Base-by-base conservation (phyloP, 2,888 invertebrate genomes). In the Chromoteleia sp. region DNA sequence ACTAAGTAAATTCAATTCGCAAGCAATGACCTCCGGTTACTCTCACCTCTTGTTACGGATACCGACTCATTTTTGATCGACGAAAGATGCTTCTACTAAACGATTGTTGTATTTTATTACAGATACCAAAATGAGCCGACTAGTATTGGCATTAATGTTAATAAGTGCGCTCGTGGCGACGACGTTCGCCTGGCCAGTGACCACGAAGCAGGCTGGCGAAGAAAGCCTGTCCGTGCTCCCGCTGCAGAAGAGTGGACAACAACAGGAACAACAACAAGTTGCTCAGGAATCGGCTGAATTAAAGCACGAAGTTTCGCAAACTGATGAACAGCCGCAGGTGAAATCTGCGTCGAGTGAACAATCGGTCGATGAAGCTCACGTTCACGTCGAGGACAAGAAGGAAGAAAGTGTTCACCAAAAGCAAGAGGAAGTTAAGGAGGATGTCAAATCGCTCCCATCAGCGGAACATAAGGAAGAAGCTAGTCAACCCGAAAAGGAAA, bases 131-230 rank as follows among this genome's bases (percentile, higher is more conserved):
- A 95, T 94, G 95, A 94, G 94, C 87, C 91, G 89, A 85, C 73
- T 88, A 70, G 70, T 86, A 12, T 67, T 90, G 74, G 82, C 84
- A 82, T 81, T 85, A 74, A 83, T 86, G 93, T 92, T 94, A n/a
- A 59, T 36, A 89, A 92, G 95, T 90, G 87, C 95, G 88, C 89
- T 94, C 90, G 93, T 93, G 87, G 90, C 94, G 88, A 93, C 94
- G 90, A 92, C 94, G 89, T 93, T 89, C 59, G 89, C 92, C 17
- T 92, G 94, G 93, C 95, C 95, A 58, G 92, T 95, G 45, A 94
- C 94, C 83, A 86, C 87, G 10, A 89, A 92, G 82, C 89, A 83
- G 90, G 71, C 85, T 86, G 61, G 92, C 81, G 12, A 88, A 85
- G 70, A 84, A 78, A 29, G 84, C 21, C 29, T 79, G 14, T 56